A percentile compares a stretch with the other conserved stretches of the same genome.
Conservation (phyloP, 2,113 vertebrate species). For the Eubucco bourcierii region DNA sequence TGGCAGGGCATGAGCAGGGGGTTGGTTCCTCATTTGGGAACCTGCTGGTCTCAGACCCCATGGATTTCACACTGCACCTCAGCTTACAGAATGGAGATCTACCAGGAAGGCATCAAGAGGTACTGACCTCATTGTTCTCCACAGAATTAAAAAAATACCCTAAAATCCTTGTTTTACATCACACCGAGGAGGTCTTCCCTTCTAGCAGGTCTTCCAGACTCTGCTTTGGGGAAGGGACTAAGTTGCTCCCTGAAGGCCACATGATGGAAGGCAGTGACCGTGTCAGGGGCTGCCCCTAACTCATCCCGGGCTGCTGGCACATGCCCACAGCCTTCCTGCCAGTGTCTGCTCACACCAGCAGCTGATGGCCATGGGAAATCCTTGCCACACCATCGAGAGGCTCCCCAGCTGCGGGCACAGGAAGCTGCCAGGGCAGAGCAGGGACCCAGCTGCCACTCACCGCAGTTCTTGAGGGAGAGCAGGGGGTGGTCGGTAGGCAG, state of each 20-base stretch:
- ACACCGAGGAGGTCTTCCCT: fast-evolving
- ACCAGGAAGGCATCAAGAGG: not conserved
- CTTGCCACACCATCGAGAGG: fast-evolving
- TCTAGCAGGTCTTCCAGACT: not conserved
- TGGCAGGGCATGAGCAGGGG: not conserved
- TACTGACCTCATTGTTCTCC: not conserved
- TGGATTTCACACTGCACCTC: not conserved
- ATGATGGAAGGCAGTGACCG: too few relatives aligned
- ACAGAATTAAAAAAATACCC: not conserved
- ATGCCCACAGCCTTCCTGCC: too few relatives aligned
- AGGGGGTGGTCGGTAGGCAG: slow-evolving; percentile 88
- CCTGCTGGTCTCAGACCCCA: not conserved
- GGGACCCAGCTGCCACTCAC: slow-evolving; percentile 64
- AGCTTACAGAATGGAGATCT: fast-evolving
- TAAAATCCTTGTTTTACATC: not conserved
- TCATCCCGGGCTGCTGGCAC: too few relatives aligned
- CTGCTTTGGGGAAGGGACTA: too few relatives aligned
- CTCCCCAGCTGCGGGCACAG: fast-evolving
- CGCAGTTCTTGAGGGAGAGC: slow-evolving; percentile 91
- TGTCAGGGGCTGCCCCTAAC: too few relatives aligned
- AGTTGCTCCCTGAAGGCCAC: too few relatives aligned
- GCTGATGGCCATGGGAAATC: fast-evolving
- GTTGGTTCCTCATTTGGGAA: not conserved
- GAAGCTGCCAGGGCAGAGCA: fast-evolving
- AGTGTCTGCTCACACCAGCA: fast-evolving